Evolutionary conservation across 2,797 vertebrate genomes (phyloP), one percentile per base, ranked within the genome.

Genomic region (Gymnoscopelus braueri): DNA sequence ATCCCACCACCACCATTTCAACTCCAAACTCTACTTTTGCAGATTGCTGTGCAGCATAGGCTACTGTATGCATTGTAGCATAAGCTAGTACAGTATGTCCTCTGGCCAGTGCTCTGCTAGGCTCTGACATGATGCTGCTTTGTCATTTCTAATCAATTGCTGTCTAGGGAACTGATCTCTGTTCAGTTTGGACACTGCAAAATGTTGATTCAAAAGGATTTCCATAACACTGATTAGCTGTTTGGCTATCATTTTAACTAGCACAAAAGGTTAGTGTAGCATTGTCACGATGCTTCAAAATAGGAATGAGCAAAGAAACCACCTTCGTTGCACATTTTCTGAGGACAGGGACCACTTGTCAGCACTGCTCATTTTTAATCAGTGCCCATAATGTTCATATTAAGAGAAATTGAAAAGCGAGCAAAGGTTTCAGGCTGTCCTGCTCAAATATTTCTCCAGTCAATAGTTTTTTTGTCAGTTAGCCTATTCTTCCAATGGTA

Each of bases 161-260:
- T 84, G 73, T 77, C 47, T 80, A 71, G 65, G 80, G 60, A 56
- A 79, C 60, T 47, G 68, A 64, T 70, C 35, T 69, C 62, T 69
- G 61, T 80, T 80, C 53, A 82, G 57, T 72, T 79, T 78, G 47
- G 50, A 70, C 80, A 74, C 78, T 70, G 77, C 60, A 74, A 72
- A 53, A 55, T 69, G 70, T 80, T 65, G 85, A 78, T 86, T 91
- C 84, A 90, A 86, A 93, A 86, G 89, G 84, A 91, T 15, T 67
- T 63, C 48, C 67, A 65, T 67, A 52, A 66, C 60, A 32, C 47
- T 72, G 44, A 71, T 49, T 65, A 53, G 65, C n/a, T 11, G 61
- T 65, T 35, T 72, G 67, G 64, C 39, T 60, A 63, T 54, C 15
- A 32, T 39, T 79, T 4, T 52, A 32, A 52, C 52, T 44, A 10